Conservation (phyloP, 2,797 vertebrate genomes). For the Tragelaphus oryx region DNA sequence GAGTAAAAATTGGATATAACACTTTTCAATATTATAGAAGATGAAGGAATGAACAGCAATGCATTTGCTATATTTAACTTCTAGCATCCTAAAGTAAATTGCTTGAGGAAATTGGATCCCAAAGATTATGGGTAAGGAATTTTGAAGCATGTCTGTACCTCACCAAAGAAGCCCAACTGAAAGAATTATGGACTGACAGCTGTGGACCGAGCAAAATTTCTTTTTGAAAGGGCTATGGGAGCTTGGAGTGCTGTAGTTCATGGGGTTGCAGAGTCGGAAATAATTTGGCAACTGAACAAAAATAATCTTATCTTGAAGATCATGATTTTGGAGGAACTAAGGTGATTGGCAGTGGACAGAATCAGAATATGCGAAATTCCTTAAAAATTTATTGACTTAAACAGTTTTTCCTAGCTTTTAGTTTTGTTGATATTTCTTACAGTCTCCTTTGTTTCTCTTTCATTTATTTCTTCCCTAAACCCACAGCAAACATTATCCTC, state of each 20-base stretch:
- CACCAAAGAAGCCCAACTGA: neutral
- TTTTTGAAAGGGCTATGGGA: neutral
- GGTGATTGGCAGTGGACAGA: neutral
- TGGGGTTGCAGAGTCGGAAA: neutral
- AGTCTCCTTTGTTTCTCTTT: neutral
- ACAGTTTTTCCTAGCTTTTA: neutral
- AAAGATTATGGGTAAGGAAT: neutral
- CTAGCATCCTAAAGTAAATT: slow-evolving; percentile 17
- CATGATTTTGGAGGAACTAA: neutral
- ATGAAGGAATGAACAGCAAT: neutral
- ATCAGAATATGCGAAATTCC: neutral
- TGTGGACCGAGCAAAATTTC: neutral
- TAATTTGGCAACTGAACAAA: neutral
- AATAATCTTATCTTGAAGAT: neutral
- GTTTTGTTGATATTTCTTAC: neutral
- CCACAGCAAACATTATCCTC: neutral
- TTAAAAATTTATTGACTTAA: neutral
- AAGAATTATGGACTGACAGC: neutral
- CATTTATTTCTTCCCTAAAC: neutral
- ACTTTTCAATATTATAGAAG: neutral
- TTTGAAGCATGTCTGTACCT: neutral
- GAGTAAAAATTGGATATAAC: neutral
- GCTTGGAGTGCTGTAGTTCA: neutral
- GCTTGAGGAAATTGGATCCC: neutral
- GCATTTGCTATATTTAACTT: neutral